Base-by-base conservation (phyloP, 2,797 vertebrate genomes). In the Chelmon rostratus region DNA sequence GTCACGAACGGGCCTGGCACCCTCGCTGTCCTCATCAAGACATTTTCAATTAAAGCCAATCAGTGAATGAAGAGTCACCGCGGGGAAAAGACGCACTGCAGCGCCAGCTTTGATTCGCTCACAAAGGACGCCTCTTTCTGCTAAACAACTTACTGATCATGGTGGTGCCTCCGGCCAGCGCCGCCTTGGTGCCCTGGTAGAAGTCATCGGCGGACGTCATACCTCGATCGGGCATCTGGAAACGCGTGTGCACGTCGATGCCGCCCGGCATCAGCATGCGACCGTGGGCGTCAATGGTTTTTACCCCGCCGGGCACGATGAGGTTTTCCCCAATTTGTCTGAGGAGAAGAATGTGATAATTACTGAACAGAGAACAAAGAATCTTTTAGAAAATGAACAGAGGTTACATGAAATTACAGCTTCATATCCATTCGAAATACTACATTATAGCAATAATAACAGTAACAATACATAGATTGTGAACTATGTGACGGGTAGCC, bases 301-400 rank as follows among this genome's bases (percentile, higher is more conserved):
- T 99, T 87, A 99, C 98, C 40, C 98, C 98, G 1, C 98, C 98
- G 0, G 98, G 98, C 52, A 99, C 98, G 1, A 99, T 99, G 88
- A 99, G 96, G 78, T 98, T 99, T 91, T 99, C 98, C 64, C 98
- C 98, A 19, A 99, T 99, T 96, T 99, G 98, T 92, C 98, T 99
- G 66, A 76, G 7, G 37, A 62, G 56, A 35, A 23, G 1, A 46
- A 33, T 0, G 2, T 9, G 6, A 53, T 1, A 28, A 37, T 23
- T 3, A 40, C 4, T 49, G 38, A 47, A 54, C 9, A 25, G n/a
- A 54, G 2, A 44, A 21, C n/a, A n/a, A n/a, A n/a, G n/a, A n/a
- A n/a, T n/a, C n/a, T n/a, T n/a, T n/a, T n/a, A 67, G 28, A 9
- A 28, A 35, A 5, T 3, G 1, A 23, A 19, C 5, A 40, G 21